A percentile compares a stretch with the other conserved stretches of the same genome.
Conservation (phyloP, 1,140 invertebrate species). For the Pogonus chalceus region DNA sequence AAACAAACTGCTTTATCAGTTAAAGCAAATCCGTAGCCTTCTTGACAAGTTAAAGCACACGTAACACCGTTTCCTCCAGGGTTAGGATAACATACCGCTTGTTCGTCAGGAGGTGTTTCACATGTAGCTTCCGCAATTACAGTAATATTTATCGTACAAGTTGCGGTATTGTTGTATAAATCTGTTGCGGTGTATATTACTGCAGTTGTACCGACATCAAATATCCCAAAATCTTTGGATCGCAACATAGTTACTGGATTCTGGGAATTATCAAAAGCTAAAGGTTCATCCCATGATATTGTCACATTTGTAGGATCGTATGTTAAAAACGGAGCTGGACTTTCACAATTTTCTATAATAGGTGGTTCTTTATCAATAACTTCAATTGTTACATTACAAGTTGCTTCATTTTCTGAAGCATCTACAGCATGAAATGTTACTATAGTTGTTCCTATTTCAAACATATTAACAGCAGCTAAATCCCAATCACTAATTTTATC, state of each 20-base stretch:
- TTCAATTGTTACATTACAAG: slow-evolving; percentile 42
- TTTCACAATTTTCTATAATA: slow-evolving; percentile 49
- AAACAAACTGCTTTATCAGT: background rate
- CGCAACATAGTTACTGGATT: slow-evolving; percentile 24
- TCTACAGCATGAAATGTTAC: slow-evolving; percentile 45
- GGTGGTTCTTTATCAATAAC: slow-evolving; percentile 51
- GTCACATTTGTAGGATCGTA: slow-evolving; percentile 32
- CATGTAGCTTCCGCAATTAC: slow-evolving; percentile 50
- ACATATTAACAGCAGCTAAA: slow-evolving; percentile 8
- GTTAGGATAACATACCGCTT: background rate
- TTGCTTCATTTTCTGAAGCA: slow-evolving; percentile 40
- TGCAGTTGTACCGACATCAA: slow-evolving; percentile 45
- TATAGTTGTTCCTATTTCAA: slow-evolving; percentile 39
- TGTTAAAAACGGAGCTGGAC: slow-evolving; percentile 44
- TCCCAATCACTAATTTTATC: slow-evolving; percentile 2
- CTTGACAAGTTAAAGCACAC: slow-evolving; percentile 47
- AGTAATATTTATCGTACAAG: slow-evolving; percentile 49
- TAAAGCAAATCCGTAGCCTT: slow-evolving; percentile 43
- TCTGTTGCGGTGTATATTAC: slow-evolving; percentile 52
- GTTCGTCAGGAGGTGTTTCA: slow-evolving; percentile 34
- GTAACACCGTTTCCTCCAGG: slow-evolving; percentile 29
- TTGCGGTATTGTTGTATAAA: slow-evolving; percentile 45
- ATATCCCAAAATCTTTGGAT: slow-evolving; percentile 40
- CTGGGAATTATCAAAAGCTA: slow-evolving; percentile 59
- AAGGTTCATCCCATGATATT: slow-evolving; percentile 54